These are phyloP conservation scores for Ctenodactylus gundi DNA, from an alignment of 2,113 vertebrate species.

Conservation along the genomic window DNA sequence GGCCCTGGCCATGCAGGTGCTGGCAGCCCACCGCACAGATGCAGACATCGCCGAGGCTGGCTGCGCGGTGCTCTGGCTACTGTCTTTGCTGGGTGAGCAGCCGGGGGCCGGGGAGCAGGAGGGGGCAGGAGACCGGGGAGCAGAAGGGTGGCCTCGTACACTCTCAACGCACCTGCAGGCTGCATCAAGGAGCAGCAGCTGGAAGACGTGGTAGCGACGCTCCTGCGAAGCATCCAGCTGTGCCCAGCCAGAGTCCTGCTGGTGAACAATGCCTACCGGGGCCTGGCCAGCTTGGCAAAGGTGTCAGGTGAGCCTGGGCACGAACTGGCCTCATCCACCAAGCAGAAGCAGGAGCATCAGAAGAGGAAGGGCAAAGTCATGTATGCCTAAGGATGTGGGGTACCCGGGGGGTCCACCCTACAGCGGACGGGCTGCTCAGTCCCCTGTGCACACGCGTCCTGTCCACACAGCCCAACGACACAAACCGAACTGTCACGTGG, in stretches of 20 bases:
- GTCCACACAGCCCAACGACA: too few relatives aligned
- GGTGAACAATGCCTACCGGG: conserved; percentile 79
- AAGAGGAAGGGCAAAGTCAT: too few relatives aligned
- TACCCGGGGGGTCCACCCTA: too few relatives aligned
- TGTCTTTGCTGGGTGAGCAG: conserved; percentile 82
- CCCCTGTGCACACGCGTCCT: too few relatives aligned
- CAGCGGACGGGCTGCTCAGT: too few relatives aligned
- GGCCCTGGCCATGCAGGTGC: neutral
- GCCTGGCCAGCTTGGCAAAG: conserved; percentile 81
- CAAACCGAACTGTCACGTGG: too few relatives aligned
- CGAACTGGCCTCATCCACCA: too few relatives aligned
- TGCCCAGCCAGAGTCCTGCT: conserved; percentile 70
- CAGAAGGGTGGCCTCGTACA: rapidly evolving
- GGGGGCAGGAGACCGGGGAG: neutral
- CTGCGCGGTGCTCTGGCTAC: conserved; percentile 81
- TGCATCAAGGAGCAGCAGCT: conserved; percentile 73
- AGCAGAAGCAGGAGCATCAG: too few relatives aligned
- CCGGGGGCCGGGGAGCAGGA: rapidly evolving
- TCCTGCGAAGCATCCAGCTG: conserved; percentile 75
- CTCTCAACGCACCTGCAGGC: too few relatives aligned
- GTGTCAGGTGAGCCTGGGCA: conserved; percentile 80
- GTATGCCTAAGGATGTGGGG: too few relatives aligned
- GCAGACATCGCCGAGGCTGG: conserved; percentile 67
- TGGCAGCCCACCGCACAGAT: conserved; percentile 60
- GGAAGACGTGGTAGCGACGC: conserved; percentile 65